Percentiles rank a stretch among this genome's conserved stretches.
Conservation (phyloP, 2,113 vertebrate species). For the Ictalurus furcatus region DNA sequence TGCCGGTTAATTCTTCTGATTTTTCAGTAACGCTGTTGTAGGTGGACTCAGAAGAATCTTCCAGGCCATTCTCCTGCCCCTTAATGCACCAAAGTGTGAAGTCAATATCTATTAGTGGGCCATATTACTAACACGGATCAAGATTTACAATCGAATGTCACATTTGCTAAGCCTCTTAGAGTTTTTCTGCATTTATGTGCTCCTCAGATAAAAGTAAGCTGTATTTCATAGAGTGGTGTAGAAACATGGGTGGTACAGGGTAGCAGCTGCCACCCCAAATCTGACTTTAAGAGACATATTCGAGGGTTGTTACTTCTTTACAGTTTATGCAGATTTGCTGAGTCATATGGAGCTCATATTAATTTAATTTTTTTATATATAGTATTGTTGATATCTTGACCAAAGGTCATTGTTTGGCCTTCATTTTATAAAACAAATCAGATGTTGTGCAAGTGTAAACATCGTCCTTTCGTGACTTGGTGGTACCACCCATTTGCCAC, state of each 20-base stretch:
- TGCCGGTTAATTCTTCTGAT: background rate
- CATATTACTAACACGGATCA: conserved; percentile 8
- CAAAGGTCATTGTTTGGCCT: background rate
- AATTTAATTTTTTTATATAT: background rate
- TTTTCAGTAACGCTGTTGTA: background rate
- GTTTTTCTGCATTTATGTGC: background rate
- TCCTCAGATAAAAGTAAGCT: background rate
- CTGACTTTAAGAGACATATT: background rate
- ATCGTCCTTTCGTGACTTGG: background rate
- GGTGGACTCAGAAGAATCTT: conserved; percentile 9
- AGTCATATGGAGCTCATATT: background rate
- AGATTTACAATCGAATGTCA: background rate
- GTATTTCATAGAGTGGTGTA: background rate
- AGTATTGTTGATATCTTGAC: background rate
- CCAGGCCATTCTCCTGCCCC: background rate
- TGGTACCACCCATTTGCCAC: background rate
- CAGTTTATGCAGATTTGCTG: background rate
- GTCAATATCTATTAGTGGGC: conserved; percentile 7
- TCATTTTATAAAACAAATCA: background rate
- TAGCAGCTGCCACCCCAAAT: background rate
- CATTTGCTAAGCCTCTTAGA: background rate
- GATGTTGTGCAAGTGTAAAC: background rate
- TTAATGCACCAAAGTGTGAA: conserved; percentile 11
- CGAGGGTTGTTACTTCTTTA: background rate
- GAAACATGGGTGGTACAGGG: background rate